Conservation (phyloP, 2,113 vertebrate genomes). For the Urocitellus parryii region DNA sequence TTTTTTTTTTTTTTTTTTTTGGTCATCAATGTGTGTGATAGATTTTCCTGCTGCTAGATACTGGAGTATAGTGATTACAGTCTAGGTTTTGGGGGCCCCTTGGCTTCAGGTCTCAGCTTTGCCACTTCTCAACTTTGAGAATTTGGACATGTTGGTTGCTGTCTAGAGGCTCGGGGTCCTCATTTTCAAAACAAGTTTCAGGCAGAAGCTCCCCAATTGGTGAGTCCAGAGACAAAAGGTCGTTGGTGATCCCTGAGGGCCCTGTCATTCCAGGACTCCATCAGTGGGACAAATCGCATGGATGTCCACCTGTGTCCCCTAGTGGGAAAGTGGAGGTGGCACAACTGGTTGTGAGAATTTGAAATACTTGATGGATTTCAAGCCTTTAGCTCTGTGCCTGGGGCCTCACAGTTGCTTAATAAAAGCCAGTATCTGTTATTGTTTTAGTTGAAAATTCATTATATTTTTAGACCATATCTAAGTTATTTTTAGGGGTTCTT, state of each 20-base stretch:
- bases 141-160: neutral
- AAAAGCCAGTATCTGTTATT: neutral
- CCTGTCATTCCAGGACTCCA: neutral
- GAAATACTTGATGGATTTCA: neutral
- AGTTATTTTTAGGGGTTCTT: neutral
- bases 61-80: neutral
- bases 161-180: neutral
- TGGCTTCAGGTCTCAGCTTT: slow-evolving; percentile 16
- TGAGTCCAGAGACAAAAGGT: neutral
- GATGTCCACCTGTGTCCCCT: neutral
- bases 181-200: neutral
- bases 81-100: neutral
- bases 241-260: neutral
- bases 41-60: neutral
- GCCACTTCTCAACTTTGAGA: neutral
- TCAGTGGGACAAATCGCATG: neutral
- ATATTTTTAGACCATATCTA: slow-evolving; percentile 9
- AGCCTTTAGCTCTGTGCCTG: neutral
- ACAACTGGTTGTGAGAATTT: neutral
- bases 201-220: neutral
- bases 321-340: neutral
- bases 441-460: neutral
- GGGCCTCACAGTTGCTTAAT: neutral
- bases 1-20: neutral
- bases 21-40: neutral